Conservation (phyloP, 2,797 vertebrate species). For the Tympanoctomys barrerae region DNA sequence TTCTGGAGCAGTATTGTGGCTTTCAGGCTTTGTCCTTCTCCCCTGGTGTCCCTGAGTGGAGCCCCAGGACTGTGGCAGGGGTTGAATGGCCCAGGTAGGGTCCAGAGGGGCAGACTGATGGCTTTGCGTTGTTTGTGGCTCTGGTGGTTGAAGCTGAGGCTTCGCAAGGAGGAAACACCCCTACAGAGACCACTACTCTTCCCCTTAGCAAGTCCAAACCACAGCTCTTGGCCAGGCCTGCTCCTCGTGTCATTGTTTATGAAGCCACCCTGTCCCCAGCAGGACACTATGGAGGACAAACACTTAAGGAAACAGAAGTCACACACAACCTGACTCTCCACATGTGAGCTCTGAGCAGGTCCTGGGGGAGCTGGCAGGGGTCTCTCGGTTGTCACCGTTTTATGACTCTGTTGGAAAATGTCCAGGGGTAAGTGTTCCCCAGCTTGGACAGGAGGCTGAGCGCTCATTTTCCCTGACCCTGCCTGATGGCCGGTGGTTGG, state of each 20-base stretch:
- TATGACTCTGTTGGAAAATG: background rate
- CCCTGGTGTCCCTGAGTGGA: background rate
- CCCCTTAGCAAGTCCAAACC: constrained; percentile 9
- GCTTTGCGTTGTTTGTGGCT: constrained; percentile 30
- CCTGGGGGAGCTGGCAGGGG: background rate
- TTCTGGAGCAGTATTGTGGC: constrained; percentile 22
- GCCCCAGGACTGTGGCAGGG: too few relatives aligned
- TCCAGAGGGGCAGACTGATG: constrained; percentile 55
- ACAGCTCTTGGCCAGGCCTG: background rate
- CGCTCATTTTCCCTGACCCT: background rate
- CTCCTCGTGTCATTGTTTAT: constrained; percentile 2
- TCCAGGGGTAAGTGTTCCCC: background rate
- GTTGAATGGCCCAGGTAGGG: background rate
- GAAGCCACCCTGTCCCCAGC: constrained; percentile 40
- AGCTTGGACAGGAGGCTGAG: background rate
- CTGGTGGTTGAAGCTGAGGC: background rate
- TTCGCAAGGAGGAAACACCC: background rate
- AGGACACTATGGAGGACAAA: background rate
- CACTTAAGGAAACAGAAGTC: constrained; percentile 22
- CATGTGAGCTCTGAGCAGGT: background rate
- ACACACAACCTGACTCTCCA: background rate
- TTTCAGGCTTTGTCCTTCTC: background rate
- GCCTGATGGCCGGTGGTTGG: background rate
- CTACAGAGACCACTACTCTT: background rate
- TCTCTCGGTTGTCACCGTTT: background rate